Base-by-base conservation (phyloP, 2,113 vertebrate genomes). In the Triplophysa rosa region DNA sequence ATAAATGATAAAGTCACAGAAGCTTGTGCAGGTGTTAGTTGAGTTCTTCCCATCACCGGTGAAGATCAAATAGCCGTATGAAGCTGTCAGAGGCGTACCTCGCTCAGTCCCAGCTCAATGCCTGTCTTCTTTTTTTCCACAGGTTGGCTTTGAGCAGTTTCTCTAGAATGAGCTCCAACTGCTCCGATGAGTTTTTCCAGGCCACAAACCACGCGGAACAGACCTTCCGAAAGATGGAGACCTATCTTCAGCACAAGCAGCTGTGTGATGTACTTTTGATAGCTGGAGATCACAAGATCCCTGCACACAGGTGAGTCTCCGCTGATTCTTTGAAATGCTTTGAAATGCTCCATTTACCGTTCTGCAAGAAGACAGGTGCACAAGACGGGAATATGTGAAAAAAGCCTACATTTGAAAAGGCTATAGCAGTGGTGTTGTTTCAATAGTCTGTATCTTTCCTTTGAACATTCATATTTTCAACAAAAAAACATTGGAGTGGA, bases 161-260 rank as follows among this genome's bases (percentile, higher is more conserved):
- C 84, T 86, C 92, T 85, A 95, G 92, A 81, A 96, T 95, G 95
- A 94, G 86, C 88, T 84, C 83, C 85, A 92, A 86, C 77, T 90
- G 90, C 80, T 96, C 95, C 0, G 96, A 97, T 5, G 96, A 97
- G 80, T 94, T 93, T 79, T 98, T 96, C 86, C 95, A 95, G 79
- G 94, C 93, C 54, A 87, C 91, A 14, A 97, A 97, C 84, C 97
- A 99, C 0, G 97, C 96, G 1, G 94, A 98, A 86, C 92, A 97
- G 89, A 98, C 95, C 0, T 97, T 98, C 83, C 93, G 92, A 64
- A 99, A 96, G 86, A 99, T 99, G 95, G 96, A 97, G 87, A 97
- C 88, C 64, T 99, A 98, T 72, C 92, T 98, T 74, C 96, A 97
- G 90, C 95, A 98, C 89, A 96, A 98, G 87, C 95, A 98, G 88